Evolutionary conservation across 2,888 invertebrate genomes (phyloP).

Genomic region (Cistogaster globosa): DNA sequence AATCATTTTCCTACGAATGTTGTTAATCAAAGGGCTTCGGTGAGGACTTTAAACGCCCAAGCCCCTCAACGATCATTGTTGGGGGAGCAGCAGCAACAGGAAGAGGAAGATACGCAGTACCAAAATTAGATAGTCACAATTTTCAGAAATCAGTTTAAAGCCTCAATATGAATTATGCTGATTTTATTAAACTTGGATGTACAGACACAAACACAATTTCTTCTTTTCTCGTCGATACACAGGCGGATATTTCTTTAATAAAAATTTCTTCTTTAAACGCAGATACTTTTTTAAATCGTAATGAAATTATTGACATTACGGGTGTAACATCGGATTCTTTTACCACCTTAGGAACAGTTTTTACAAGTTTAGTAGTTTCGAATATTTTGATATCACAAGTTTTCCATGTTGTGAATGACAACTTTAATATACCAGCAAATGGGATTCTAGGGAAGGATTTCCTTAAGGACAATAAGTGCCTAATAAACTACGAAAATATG

Average conservation of each 20-base stretch:
- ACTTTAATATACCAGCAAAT: constrained; percentile 17
- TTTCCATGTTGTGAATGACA: constrained; percentile 16
- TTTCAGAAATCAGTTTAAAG: constrained; percentile 14
- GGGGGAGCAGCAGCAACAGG: background rate
- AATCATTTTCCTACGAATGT: background rate
- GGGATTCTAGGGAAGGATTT: background rate
- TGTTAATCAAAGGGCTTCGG: background rate
- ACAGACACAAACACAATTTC: too few relatives aligned
- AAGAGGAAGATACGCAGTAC: background rate
- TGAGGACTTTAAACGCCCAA: constrained; percentile 13
- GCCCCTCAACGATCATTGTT: constrained; percentile 6
- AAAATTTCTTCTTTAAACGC: constrained; percentile 9
- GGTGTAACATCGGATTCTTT: background rate
- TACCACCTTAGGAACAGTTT: background rate
- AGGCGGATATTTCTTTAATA: background rate
- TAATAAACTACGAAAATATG: constrained; percentile 10
- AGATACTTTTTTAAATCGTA: background rate
- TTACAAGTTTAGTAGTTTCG: background rate
- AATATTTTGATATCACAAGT: background rate
- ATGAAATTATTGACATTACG: background rate
- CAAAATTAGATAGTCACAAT: background rate
- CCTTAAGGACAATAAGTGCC: constrained; percentile 10
- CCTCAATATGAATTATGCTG: constrained; percentile 9
- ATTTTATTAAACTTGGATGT: constrained; percentile 17
- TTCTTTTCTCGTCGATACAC: constrained; percentile 16